Percentiles rank a stretch among this genome's conserved stretches.
phyloP scores from a whole-genome alignment of 1,140 invertebrate genomes.

The Heliconius congener region DNA sequence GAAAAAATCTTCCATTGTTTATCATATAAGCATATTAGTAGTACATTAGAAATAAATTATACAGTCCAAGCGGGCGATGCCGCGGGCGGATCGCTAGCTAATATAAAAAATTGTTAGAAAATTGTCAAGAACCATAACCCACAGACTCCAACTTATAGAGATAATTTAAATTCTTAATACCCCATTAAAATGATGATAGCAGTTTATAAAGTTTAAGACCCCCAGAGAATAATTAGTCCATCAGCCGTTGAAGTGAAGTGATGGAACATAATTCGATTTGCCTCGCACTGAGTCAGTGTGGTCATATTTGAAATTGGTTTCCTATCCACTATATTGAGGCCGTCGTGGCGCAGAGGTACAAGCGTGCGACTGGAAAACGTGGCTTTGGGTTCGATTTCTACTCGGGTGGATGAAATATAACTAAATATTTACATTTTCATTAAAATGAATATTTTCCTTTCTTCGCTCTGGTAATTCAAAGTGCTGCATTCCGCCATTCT shows the following conservation, averaged over 20 bases:
- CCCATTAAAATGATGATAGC: slow-evolving; percentile 14
- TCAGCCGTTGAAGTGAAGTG: not conserved
- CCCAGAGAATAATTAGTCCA: slow-evolving; percentile 16
- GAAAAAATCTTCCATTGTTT: no score
- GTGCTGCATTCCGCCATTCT: no score
- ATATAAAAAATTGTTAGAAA: not conserved
- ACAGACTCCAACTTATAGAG: not conserved
- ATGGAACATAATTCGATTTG: not conserved
- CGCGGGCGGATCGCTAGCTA: not conserved
- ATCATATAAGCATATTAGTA: no score
- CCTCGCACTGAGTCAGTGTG: not conserved
- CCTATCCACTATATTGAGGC: not conserved
- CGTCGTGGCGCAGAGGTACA: no score
- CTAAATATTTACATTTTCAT: no score
- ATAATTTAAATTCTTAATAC: not conserved
- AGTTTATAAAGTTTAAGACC: slow-evolving; percentile 18
- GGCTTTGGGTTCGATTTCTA: no score
- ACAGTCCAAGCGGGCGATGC: no score
- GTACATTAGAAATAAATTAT: no score
- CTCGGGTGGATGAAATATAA: no score
- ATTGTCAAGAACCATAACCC: not conserved
- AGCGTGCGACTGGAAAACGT: no score
- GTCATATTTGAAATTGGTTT: not conserved
- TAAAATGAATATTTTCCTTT: no score
- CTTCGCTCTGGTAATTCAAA: no score